Base-by-base conservation (phyloP, 1,140 invertebrate genomes). In the Augochlora pura region DNA sequence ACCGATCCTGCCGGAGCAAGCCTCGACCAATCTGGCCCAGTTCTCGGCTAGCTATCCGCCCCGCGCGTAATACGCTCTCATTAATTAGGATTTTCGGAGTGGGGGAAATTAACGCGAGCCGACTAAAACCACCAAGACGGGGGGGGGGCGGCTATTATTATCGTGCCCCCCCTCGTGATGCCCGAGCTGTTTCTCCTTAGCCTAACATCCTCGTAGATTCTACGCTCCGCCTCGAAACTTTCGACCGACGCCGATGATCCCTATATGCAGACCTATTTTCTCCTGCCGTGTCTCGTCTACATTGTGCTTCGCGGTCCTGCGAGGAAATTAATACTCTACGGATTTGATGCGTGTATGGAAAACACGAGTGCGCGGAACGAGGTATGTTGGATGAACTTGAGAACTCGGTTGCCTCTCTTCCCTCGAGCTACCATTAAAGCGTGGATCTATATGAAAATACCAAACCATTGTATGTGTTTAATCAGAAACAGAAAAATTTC, bases 41-140 rank as follows among this genome's bases (percentile, higher is more conserved):
- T 85, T 81, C 80, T 81, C 69, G n/a, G 46, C 67, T 60, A 83
- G 66, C 65, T 14, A 46, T 12, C 59, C 27, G 39, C 52, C 21
- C 9, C 64, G 46, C 65, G 46, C 65, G 63, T 88, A 85, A 88
- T 87, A 81, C 81, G 64, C 57, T 46, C 75, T 63, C 87, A 87
- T 88, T 87, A 88, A 88, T 88, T 88, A 88, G 87, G 87, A 87
- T 88, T 88, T 83, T 84, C 83, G 63, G 52, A 54, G 49, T 32
- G 57, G 63, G 86, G 83, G 81, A 88, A 88, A 88, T 88, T 88
- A 85, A 80, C 69, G 71, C 25, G 39, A 82, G 73, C 75, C 77
- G 73, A 60, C 76, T 85, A 83, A 86, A 85, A 80, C 85, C 85
- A 32, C 80, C 49, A 18, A 5, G 67, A 32, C 54, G 8, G 63